Conservation (phyloP, 2,888 invertebrate genomes). For the Epinotia brunnichana region DNA sequence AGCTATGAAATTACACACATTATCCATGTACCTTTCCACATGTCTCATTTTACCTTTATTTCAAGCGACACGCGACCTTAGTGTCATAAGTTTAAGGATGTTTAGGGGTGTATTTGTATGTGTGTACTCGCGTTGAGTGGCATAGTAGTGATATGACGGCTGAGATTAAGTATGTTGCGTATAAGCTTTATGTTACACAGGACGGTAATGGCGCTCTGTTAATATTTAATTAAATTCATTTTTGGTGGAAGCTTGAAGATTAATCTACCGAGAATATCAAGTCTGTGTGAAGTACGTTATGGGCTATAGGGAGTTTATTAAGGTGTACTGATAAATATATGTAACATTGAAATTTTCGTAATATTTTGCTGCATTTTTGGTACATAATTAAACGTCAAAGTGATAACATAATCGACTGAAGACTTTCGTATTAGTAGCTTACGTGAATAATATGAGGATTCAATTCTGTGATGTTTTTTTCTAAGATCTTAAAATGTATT, state of each 20-base stretch:
- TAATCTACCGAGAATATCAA: constrained; percentile 2
- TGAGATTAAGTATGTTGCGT: constrained; percentile 33
- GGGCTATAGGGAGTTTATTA: constrained; percentile 2
- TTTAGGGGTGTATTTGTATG: neutral
- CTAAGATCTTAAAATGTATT: too few species aligned
- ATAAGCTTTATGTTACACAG: constrained; percentile 21
- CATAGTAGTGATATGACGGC: constrained; percentile 40
- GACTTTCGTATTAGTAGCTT: too few species aligned
- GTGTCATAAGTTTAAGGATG: neutral
- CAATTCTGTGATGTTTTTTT: too few species aligned
- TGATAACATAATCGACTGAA: too few species aligned
- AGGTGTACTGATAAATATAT: neutral
- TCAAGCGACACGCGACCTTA: constrained; percentile 10
- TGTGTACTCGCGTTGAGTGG: constrained; percentile 26
- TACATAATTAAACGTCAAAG: too few species aligned
- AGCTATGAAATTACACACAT: constrained; percentile 43
- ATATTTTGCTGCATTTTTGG: neutral
- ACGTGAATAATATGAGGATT: too few species aligned
- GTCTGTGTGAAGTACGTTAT: neutral
- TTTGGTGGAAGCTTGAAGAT: constrained; percentile 1
- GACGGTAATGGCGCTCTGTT: constrained; percentile 30
- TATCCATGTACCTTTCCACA: constrained; percentile 28
- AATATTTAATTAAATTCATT: constrained; percentile 41
- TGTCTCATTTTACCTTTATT: neutral
- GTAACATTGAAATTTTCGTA: neutral